Evolutionary conservation across 2,888 invertebrate genomes (phyloP), one percentile per base, ranked within the genome.

Genomic region (Polydesmus complanatus): DNA sequence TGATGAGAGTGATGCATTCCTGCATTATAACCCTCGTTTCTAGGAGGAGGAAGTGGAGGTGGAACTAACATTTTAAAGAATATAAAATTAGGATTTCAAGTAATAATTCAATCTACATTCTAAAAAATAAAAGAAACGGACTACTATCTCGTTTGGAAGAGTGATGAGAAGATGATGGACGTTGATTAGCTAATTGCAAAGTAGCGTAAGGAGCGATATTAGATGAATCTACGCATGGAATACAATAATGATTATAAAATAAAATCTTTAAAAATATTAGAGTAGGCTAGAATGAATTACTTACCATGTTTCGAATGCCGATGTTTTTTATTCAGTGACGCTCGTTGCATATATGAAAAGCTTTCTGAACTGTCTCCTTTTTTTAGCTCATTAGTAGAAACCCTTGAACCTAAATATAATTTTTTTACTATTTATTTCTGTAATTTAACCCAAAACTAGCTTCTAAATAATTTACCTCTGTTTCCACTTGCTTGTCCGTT

Each of bases 271-370:
- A 37, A 37, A 37, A 37, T 8, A 37, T 37, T 37, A 5, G 14
- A 8, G 37, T 37, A 8, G 5, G 37, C 5, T 37, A 37, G 8
- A 37, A 8, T 37, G 19, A 11, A n/a, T 5, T 51, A 11, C 8
- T 22, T 54, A 54, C 60, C 60, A 19, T 26, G 60, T 23, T 54
- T 54, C 14, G 60, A 54, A 14, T 22, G n/a, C n/a, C 60, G 25
- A 47, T n/a, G 27, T 5, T 26, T 27, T 26, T 27, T 37, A 18
- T 21, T 22, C 19, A 23, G 8, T 22, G 54, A 52, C 14, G 27
- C 47, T n/a, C 60, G 54, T 26, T 60, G 60, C 54, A 60, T 27
- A 21, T 60, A 60, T 11, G 54, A 19, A 26, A 60, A 60, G 23
- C 60, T 60, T 48, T 60, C 55, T 18, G 48, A 47, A 47, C 55